phyloP scores from a whole-genome alignment of 2,888 invertebrate genomes.

The Protodeltote pygarga region DNA sequence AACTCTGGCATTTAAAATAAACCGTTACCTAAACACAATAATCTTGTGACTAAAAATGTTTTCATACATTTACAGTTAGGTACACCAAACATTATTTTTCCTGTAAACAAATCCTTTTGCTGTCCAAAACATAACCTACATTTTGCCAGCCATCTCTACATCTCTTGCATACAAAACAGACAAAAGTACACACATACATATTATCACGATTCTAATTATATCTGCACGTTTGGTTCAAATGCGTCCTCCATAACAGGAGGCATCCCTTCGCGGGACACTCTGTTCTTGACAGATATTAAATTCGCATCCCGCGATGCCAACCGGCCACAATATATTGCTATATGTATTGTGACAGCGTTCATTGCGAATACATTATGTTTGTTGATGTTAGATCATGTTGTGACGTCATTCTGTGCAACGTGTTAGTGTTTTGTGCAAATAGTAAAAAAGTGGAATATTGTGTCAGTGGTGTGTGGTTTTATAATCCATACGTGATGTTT shows the following conservation, averaged over 20 bases:
- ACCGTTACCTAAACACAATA: too few relatives aligned
- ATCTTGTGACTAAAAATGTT: too few relatives aligned
- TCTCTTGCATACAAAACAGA: slow-evolving; percentile 16
- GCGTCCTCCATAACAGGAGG: slow-evolving; percentile 45
- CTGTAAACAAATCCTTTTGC: slow-evolving; percentile 1
- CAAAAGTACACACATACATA: slow-evolving; percentile 8
- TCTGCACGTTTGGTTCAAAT: slow-evolving; percentile 50
- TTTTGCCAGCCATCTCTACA: too few relatives aligned
- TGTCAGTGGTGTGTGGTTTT: too few relatives aligned
- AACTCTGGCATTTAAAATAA: too few relatives aligned
- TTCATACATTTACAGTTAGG: too few relatives aligned
- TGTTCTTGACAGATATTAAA: slow-evolving; percentile 84
- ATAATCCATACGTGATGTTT: too few relatives aligned
- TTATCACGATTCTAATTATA: slow-evolving; percentile 27
- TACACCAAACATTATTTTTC: too few relatives aligned
- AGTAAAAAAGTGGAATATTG: background rate
- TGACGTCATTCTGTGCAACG: slow-evolving; percentile 13
- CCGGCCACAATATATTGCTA: slow-evolving; percentile 75
- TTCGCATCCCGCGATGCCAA: slow-evolving; percentile 72
- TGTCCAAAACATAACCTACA: background rate
- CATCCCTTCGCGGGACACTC: slow-evolving; percentile 61
- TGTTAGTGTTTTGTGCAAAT: background rate
- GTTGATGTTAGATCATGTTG: slow-evolving; percentile 41
- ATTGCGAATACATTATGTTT: slow-evolving; percentile 53
- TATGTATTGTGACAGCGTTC: slow-evolving; percentile 49